Base-by-base conservation (phyloP, 2,797 vertebrate genomes). In the Lacerta agilis region DNA sequence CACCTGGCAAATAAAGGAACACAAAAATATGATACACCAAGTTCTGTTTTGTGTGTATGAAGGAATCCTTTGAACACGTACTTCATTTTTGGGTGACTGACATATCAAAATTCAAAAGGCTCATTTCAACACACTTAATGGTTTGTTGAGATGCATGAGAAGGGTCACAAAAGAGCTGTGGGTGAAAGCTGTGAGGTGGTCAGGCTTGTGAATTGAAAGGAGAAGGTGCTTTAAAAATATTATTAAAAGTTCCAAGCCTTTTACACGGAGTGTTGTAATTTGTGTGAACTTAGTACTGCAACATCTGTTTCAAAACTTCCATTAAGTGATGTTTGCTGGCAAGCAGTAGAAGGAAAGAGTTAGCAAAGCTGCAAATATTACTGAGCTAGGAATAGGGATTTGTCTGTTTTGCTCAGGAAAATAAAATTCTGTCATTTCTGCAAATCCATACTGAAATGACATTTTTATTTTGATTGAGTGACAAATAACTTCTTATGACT, bases 381-480 rank as follows among this genome's bases (percentile, higher is more conserved):
- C 23, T 88, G 67, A 85, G 27, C 49, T 87, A 33, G 88, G 43
- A 94, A 84, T 49, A 93, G 9, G 20, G 1, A 91, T 78, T 71
- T 86, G 83, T 89, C 80, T 91, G n/a, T 61, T 93, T 93, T 78
- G 69, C 38, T 91, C 13, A 67, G 61, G 82, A 93, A 92, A 95
- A 90, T 80, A 93, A 94, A 93, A 91, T 90, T 92, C 87, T 86
- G 82, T n/a, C 45, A 92, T 92, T 92, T 94, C 83, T 93, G 79
- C 87, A 92, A 92, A 92, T 92, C 88, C 87, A 90, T 88, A 86
- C 61, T 86, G 66, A 92, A 87, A 90, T 92, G 92, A 94, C 83
- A 93, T 90, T 91, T 94, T 94, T 93, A 93, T 94, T 95, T 94
- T 94, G 88, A 92, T 91, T 93, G 84, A 92, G 58, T 93, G 93